Evolutionary conservation across 2,888 invertebrate genomes (phyloP).

Genomic region (Epistrophe grossulariae): DNA sequence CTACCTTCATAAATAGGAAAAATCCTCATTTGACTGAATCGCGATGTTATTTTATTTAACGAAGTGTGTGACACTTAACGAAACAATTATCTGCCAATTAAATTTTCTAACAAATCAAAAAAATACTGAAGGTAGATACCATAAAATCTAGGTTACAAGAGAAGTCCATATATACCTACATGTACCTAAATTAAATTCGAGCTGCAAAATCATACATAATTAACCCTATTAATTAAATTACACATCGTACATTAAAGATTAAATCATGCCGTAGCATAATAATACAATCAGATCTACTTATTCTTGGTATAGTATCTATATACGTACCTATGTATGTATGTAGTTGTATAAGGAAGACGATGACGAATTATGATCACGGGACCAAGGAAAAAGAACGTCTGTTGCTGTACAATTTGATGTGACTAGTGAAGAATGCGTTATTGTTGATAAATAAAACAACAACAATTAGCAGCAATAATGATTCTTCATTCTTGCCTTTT

Average conservation of each 20-base stretch:
- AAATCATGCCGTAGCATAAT: slow-evolving; percentile 17
- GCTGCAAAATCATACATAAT: slow-evolving; percentile 33
- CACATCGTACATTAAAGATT: slow-evolving; percentile 27
- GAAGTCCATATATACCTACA: background rate
- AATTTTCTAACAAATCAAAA: background rate
- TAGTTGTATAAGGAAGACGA: background rate
- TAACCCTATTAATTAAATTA: slow-evolving; percentile 52
- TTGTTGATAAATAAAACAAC: slow-evolving; percentile 71
- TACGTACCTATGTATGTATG: background rate
- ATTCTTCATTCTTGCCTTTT: slow-evolving; percentile 39
- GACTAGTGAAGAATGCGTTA: slow-evolving; percentile 66
- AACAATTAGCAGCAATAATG: slow-evolving; percentile 52
- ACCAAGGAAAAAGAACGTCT: slow-evolving; percentile 50
- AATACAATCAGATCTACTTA: slow-evolving; percentile 19
- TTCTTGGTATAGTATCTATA: background rate
- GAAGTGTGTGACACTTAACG: background rate
- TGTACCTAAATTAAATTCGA: background rate
- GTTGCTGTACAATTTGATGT: slow-evolving; percentile 60
- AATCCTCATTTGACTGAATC: too few species aligned
- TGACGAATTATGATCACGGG: background rate
- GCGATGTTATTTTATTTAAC: too few species aligned
- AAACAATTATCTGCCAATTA: background rate
- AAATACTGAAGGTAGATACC: background rate
- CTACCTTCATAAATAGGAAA: too few species aligned
- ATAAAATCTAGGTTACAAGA: slow-evolving; percentile 1